Evolutionary conservation across 2,797 vertebrate genomes (phyloP), one percentile per base, ranked within the genome.

Genomic region (Galago senegalensis): DNA sequence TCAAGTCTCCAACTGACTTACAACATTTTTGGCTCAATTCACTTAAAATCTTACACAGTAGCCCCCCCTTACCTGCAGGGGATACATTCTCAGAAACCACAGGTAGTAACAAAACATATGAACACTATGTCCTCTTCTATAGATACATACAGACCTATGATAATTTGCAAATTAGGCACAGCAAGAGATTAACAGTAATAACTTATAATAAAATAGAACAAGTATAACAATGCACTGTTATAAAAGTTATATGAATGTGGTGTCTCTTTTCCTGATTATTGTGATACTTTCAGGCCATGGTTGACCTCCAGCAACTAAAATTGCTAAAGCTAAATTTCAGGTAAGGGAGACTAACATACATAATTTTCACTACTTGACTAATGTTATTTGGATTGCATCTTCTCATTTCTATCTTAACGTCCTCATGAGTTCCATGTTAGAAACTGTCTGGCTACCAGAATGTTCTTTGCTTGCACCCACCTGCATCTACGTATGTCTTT

Each of bases 11-110:
- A 96, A 89, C 1, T 43, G 34, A 87, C 46, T 94, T 69, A 84
- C 84, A 86, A 84, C 27, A 92, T 76, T 89, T 92, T 83, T 82
- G 75, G 60, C 9, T 95, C 76, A 97, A 83, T 63, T 87, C 40
- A 94, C 34, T 85, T 87, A 85, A 89, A 97, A 87, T 84, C 20
- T 63, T 84, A 84, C 2, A 16, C 1, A 58, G 49, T 14, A 58
- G 49, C 34, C 20, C 20, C 49, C 49, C 1, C 53, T 37, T 80
- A 58, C 23, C 53, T 37, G n/a, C 8, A 80, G n/a, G n/a, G n/a
- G 21, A 34, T 58, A 34, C 14, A 34, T 17, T 37, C 77, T 80
- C 37, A 17, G 53, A 80, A 58, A 80, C 53, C 8, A 4, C 7
- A 16, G n/a, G 27, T 3, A 58, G 53, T 17, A 58, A 13, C 53